Evolutionary conservation across 2,888 invertebrate species (phyloP).

Genomic region (Ectropis crepuscularia): DNA sequence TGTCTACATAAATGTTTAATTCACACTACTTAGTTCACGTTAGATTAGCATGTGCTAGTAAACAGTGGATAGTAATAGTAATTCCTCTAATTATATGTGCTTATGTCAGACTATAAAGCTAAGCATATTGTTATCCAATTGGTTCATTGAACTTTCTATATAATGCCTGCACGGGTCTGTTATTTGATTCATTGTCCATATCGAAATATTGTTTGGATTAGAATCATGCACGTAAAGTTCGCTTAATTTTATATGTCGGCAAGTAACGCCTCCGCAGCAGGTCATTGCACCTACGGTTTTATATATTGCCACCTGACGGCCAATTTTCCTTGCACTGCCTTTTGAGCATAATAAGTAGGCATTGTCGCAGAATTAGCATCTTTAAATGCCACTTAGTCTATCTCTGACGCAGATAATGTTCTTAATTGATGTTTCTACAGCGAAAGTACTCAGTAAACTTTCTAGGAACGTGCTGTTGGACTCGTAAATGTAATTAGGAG

Average conservation of each 20-base stretch:
- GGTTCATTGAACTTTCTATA: conserved; percentile 45
- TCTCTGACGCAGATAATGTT: conserved; percentile 25
- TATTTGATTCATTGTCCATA: conserved; percentile 50
- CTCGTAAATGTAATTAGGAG: conserved; percentile 27
- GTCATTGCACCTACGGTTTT: conserved; percentile 54
- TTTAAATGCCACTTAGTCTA: conserved; percentile 35
- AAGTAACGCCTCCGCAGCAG: conserved; percentile 44
- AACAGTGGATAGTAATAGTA: background rate
- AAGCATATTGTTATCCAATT: conserved; percentile 31
- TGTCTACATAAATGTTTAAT: background rate
- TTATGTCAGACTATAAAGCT: conserved; percentile 6
- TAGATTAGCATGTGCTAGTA: conserved; percentile 1
- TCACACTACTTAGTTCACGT: background rate
- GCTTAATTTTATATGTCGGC: conserved; percentile 44
- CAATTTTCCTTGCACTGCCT: conserved; percentile 34
- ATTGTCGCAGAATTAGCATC: conserved; percentile 37
- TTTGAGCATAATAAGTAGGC: conserved; percentile 44
- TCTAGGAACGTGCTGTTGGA: conserved; percentile 28
- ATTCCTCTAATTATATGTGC: background rate
- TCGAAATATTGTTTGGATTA: conserved; percentile 49
- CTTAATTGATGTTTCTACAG: conserved; percentile 34
- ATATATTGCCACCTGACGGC: conserved; percentile 25
- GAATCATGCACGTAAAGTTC: conserved; percentile 42
- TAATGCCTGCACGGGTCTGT: conserved; percentile 38
- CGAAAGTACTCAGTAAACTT: conserved; percentile 29